Percentiles rank a stretch among this genome's conserved stretches.
These are phyloP conservation scores for Haplochromis vanheusdeni DNA, from an alignment of 2,113 vertebrate genomes.

Conservation along the genomic window DNA sequence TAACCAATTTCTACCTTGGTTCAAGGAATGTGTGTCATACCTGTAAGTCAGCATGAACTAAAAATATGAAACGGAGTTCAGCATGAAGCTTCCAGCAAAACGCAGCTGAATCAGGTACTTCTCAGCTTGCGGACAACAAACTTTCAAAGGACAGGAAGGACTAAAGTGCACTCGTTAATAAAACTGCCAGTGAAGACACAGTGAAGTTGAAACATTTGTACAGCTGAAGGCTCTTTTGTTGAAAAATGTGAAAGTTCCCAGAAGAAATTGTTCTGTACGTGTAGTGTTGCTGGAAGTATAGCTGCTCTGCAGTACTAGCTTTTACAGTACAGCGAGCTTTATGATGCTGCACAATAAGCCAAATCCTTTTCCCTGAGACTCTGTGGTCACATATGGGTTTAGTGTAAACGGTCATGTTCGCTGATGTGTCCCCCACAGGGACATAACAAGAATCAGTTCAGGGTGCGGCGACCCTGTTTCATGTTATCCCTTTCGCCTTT, in stretches of 20 bases:
- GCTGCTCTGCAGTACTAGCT: not conserved
- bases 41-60: not conserved
- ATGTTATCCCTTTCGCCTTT: not conserved
- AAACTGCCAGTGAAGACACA: not conserved
- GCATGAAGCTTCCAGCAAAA: not conserved
- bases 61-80: not conserved
- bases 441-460: not conserved
- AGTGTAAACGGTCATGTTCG: not conserved
- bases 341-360: not conserved
- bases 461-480: not conserved
- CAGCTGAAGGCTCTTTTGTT: not conserved
- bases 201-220: not conserved
- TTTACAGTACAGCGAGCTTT: not conserved
- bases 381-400: not conserved
- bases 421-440: not conserved
- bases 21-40: not conserved
- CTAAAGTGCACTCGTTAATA: not conserved
- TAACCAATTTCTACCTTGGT: not conserved
- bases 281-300: not conserved
- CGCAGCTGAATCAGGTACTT: not conserved
- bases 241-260: not conserved
- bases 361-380: not conserved
- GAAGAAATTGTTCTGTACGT: not conserved
- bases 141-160: not conserved
- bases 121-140: not conserved